Evolutionary conservation across 2,113 vertebrate genomes (phyloP), one percentile per base, ranked within the genome.

Genomic region (Peromyscus leucopus): DNA sequence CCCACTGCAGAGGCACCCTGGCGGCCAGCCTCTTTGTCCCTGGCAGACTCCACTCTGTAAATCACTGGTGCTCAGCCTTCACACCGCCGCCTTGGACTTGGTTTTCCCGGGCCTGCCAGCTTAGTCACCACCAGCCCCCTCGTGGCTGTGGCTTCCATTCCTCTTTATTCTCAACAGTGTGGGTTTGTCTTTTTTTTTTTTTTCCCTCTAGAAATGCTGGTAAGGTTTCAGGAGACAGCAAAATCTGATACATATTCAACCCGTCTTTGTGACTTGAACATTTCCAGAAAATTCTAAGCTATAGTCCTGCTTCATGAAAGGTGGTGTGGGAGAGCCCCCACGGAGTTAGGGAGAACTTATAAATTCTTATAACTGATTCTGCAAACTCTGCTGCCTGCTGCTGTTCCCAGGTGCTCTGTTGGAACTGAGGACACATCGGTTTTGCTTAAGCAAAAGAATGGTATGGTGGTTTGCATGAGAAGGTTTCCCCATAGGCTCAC

Each of bases 151-250:
- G 74, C 87, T 94, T 94, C 74, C 78, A 71, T 24, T 90, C 86
- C 96, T 95, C 57, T 87, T 96, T 96, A 72, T 96, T 88, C 96
- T 94, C 87, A 90, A 89, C 48, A 69, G 91, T 95, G 90, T 67
- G 92, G 89, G 46, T 55, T 90, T 85, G 33, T 65, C 36, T 90
- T 24, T 83, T 82, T 83, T 48, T 90, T 65, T 48, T 91, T 88
- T n/a, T 24, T 57, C 88, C 75, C 91, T 90, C 84, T n/a, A 84
- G 86, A 96, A 95, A 92, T 92, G 89, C 71, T 69, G 72, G 76
- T 57, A 67, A 28, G 90, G 63, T 90, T 96, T 96, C 11, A 24
- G 89, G 65, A 84, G 84, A 59, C 48, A 93, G 90, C 83, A 90
- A 95, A 93, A 88, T 90, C 91, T 89, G 79, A 92, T 21, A 28